These are phyloP conservation scores for Drosophila infuscata DNA, from an alignment of 2,888 invertebrate genomes.

Conservation along the genomic window DNA sequence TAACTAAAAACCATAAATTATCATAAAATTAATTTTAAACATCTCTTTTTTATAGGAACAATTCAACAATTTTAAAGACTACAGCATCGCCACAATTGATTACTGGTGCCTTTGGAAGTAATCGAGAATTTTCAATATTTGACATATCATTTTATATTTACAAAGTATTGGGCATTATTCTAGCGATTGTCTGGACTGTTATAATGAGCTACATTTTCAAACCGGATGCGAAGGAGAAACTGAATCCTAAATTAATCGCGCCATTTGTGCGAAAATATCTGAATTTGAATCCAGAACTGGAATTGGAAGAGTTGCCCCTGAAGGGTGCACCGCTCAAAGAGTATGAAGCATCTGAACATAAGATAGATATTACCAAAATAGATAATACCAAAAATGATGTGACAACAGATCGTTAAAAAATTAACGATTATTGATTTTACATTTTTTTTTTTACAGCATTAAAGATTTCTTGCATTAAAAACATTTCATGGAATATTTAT, in stretches of 20 bases:
- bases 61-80: conserved; percentile 29
- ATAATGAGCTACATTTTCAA: conserved; percentile 86
- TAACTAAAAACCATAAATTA: not conserved
- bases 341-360: conserved; percentile 15
- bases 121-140: conserved; percentile 85
- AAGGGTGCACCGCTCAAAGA: conserved; percentile 35
- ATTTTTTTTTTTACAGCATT: not conserved
- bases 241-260: conserved; percentile 76
- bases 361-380: conserved; percentile 31
- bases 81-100: conserved; percentile 14
- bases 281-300: conserved; percentile 1
- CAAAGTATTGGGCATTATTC: conserved; percentile 86
- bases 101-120: conserved; percentile 62
- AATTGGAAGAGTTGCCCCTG: conserved; percentile 66
- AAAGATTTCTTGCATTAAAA: not conserved
- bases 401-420: not conserved
- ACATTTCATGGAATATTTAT: not conserved
- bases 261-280: conserved; percentile 75
- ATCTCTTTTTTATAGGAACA: conserved; percentile 17
- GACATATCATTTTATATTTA: conserved; percentile 88
- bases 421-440: not conserved
- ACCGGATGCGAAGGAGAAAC: conserved; percentile 60
- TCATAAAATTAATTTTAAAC: not conserved
- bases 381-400: conserved; percentile 5
- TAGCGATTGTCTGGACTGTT: conserved; percentile 86